A percentile compares a stretch with the other conserved stretches of the same genome.
Conservation (phyloP, 2,113 vertebrate genomes). For the Cardinalis cardinalis region DNA sequence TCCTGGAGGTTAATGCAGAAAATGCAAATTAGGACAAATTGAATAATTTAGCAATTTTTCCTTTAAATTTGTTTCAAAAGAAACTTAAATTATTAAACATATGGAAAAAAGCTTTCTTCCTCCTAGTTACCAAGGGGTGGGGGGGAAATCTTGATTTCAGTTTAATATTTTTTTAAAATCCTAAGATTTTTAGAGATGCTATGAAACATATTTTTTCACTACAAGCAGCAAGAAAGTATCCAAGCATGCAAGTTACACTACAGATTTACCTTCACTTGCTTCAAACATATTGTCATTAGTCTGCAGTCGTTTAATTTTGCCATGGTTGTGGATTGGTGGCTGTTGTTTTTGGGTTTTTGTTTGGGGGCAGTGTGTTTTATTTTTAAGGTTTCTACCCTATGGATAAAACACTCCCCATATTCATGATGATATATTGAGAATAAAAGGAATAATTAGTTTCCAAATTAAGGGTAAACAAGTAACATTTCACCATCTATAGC, state of each 20-base stretch:
- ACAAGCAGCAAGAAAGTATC: background rate
- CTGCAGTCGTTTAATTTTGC: background rate
- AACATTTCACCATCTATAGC: background rate
- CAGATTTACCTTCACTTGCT: background rate
- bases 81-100: background rate
- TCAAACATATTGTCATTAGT: background rate
- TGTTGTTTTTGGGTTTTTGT: background rate
- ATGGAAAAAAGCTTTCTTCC: background rate
- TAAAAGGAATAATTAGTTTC: background rate
- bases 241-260: background rate
- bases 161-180: background rate
- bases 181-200: background rate
- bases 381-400: background rate
- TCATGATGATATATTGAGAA: background rate
- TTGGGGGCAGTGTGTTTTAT: background rate
- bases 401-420: background rate
- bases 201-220: background rate
- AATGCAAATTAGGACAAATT: background rate
- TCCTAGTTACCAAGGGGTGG: too few relatives aligned
- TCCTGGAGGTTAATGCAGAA: background rate
- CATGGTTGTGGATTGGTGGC: rapidly evolving
- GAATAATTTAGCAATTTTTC: rapidly evolving
- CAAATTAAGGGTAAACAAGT: background rate
- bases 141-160: background rate
- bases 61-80: background rate